Conservation (phyloP, 2,888 invertebrate genomes). For the Linnaemya tessellans region DNA sequence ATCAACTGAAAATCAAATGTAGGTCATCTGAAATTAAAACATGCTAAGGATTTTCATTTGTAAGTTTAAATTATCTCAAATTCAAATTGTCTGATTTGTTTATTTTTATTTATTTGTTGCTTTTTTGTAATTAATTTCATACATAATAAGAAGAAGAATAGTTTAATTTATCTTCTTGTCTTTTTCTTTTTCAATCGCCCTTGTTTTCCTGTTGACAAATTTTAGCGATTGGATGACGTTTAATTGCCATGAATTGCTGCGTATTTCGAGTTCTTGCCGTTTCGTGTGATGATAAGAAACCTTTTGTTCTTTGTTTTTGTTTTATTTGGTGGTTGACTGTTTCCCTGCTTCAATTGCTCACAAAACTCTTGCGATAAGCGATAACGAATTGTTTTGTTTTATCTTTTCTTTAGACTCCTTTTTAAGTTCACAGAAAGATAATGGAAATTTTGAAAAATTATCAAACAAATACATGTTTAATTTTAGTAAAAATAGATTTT, state of each 20-base stretch:
- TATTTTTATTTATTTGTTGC: not conserved
- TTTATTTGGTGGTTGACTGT: slow-evolving; percentile 19
- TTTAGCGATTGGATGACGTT: not conserved
- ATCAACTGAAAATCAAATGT: slow-evolving; percentile 59
- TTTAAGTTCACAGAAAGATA: slow-evolving; percentile 38
- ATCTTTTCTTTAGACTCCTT: slow-evolving; percentile 58
- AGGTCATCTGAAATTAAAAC: slow-evolving; percentile 45
- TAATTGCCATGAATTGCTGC: not conserved
- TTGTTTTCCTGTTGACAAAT: slow-evolving; percentile 17
- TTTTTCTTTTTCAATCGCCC: not conserved
- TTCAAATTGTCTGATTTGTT: not conserved
- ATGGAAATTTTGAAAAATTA: slow-evolving; percentile 17
- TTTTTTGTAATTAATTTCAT: not conserved
- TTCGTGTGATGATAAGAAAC: slow-evolving; percentile 55
- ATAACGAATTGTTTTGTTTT: slow-evolving; percentile 62
- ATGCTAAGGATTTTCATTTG: slow-evolving; percentile 53
- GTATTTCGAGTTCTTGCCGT: not conserved
- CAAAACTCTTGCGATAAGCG: slow-evolving; percentile 54
- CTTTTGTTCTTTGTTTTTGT: slow-evolving; percentile 22
- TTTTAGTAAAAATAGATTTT: not conserved
- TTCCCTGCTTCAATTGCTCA: slow-evolving; percentile 24
- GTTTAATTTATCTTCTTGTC: not conserved
- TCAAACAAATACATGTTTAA: not conserved
- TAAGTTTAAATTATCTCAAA: not conserved
- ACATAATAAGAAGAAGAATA: not conserved